phyloP scores from a whole-genome alignment of 2,888 invertebrate genomes.

The Ypsolopha sequella region DNA sequence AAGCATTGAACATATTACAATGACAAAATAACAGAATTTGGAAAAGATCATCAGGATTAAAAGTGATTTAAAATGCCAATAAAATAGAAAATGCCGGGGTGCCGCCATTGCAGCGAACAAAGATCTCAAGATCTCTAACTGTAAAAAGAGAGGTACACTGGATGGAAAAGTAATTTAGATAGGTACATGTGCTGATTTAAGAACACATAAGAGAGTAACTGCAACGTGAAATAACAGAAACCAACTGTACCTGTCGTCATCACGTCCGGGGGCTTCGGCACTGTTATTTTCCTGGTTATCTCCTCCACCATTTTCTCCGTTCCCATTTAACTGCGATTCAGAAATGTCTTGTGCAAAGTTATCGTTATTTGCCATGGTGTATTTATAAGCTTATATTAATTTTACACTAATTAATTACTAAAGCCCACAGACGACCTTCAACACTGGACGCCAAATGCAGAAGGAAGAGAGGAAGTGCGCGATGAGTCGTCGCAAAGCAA shows the following conservation, averaged over 20 bases:
- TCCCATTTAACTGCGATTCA: constrained; percentile 76
- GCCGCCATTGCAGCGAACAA: constrained; percentile 58
- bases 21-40: constrained; percentile 50
- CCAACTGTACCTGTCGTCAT: constrained; percentile 80
- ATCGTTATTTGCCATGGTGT: constrained; percentile 80
- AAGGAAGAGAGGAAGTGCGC: constrained; percentile 51
- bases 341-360: constrained; percentile 84
- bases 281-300: constrained; percentile 80
- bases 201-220: no score
- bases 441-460: constrained; percentile 66
- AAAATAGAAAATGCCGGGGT: constrained; percentile 43
- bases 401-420: constrained; percentile 60
- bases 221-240: constrained; percentile 6
- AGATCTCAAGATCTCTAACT: constrained; percentile 22
- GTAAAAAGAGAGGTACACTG: constrained; percentile 29
- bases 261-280: constrained; percentile 82
- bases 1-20: constrained; percentile 47
- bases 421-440: constrained; percentile 62
- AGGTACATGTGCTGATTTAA: no score
- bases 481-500: constrained; percentile 48
- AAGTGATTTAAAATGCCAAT: constrained; percentile 48
- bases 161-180: no score
- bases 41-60: constrained; percentile 53
- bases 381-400: constrained; percentile 69
- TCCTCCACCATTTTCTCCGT: constrained; percentile 74